Percentiles rank a stretch among this genome's conserved stretches.
Conservation (phyloP, 2,797 vertebrate species). For the Kryptopterus vitreolus region DNA sequence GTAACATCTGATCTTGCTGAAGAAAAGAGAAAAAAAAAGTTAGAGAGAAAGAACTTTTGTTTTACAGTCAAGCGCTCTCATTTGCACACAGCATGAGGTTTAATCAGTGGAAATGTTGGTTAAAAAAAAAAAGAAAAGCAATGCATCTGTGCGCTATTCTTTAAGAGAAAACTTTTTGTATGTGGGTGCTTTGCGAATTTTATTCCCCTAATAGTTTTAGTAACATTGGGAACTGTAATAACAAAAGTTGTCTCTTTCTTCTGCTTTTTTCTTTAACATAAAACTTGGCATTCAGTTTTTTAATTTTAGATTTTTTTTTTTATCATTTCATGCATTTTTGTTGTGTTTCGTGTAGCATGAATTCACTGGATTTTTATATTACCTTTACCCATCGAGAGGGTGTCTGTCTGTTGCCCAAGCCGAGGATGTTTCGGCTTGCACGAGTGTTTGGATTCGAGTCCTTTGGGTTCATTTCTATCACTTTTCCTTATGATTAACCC, state of each 20-base stretch:
- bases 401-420: slow-evolving; percentile 61
- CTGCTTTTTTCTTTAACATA: slow-evolving; percentile 62
- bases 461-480: slow-evolving; percentile 21
- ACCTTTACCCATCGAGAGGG: slow-evolving; percentile 51
- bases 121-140: neutral
- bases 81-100: slow-evolving; percentile 6
- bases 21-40: slow-evolving; percentile 56
- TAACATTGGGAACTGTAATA: slow-evolving; percentile 35
- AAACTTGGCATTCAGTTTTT: slow-evolving; percentile 37
- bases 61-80: slow-evolving; percentile 58
- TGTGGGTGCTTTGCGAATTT: slow-evolving; percentile 1
- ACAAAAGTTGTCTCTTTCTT: slow-evolving; percentile 47
- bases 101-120: neutral
- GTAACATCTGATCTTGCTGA: slow-evolving; percentile 58
- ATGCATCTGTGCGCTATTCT: neutral
- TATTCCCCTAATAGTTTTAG: neutral
- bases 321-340: slow-evolving; percentile 35
- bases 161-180: slow-evolving; percentile 1
- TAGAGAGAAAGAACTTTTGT: slow-evolving; percentile 57
- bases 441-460: slow-evolving; percentile 52
- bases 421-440: slow-evolving; percentile 62
- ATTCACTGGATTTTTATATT: slow-evolving; percentile 46
- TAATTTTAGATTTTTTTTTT: neutral
- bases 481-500: slow-evolving; percentile 45
- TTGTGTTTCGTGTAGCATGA: slow-evolving; percentile 66